These are phyloP conservation scores for Toxotes lorentzi DNA, from an alignment of 2,797 vertebrate genomes.

Conservation along the genomic window DNA sequence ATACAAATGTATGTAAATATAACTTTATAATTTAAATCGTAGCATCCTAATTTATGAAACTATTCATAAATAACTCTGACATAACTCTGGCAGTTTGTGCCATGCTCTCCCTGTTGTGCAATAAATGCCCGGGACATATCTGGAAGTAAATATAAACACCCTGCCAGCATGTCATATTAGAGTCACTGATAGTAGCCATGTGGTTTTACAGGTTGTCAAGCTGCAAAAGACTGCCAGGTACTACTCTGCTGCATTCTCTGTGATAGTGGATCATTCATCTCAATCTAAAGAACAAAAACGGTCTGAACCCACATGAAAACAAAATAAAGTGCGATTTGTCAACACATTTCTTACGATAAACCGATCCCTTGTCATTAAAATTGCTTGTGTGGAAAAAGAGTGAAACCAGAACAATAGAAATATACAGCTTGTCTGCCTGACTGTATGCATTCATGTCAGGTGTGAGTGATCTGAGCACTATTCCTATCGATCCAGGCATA, in stretches of 20 bases:
- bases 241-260: conserved; percentile 36
- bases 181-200: conserved; percentile 50
- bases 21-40: neutral
- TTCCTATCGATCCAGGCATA: conserved; percentile 64
- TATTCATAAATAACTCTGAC: neutral
- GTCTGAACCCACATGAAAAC: conserved; percentile 56
- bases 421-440: conserved; percentile 29
- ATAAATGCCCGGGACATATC: conserved; percentile 17
- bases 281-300: conserved; percentile 57
- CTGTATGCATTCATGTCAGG: conserved; percentile 55
- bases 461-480: conserved; percentile 64
- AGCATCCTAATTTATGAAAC: neutral
- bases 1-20: neutral
- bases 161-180: conserved; percentile 32
- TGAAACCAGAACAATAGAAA: conserved; percentile 40
- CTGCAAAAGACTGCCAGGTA: conserved; percentile 29
- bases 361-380: conserved; percentile 63
- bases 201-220: conserved; percentile 35
- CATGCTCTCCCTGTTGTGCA: neutral
- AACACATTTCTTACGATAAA: conserved; percentile 45
- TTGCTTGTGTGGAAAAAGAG: conserved; percentile 33
- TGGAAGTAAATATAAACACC: conserved; percentile 29
- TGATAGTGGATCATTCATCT: conserved; percentile 61
- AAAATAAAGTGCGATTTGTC: conserved; percentile 60
- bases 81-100: neutral